Evolutionary conservation across 2,113 vertebrate species (phyloP), one percentile per base, ranked within the genome.

Genomic region (Odocoileus virginianus): DNA sequence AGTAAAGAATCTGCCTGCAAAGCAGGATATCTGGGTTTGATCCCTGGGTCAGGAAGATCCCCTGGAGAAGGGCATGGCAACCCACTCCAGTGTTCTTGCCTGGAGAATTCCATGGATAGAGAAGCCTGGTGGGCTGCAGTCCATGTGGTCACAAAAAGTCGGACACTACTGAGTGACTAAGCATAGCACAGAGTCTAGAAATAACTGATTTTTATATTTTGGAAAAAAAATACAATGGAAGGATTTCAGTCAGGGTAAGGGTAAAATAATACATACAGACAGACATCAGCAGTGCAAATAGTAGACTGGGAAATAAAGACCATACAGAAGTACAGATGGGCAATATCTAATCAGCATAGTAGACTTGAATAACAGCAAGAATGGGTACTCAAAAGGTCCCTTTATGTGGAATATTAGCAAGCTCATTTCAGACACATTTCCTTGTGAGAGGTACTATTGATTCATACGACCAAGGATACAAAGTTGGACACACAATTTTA

Each of bases 111-210:
- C n/a, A 71, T 71, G n/a, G 67, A 40, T 5, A 71, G 67, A 40
- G 10, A 19, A 71, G 19, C 67, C n/a, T 71, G 19, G 19, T 36
- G n/a, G 67, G 5, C n/a, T 71, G 17, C 5, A 40, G 10, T 71
- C 19, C n/a, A 40, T 6, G 10, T 2, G 21, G 33, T 67, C 2
- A 0, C 33, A n/a, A 36, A 71, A 21, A 71, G 67, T 12, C 0
- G 0, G 10, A 40, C n/a, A 74, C 5, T 1, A 23, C 10, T 74
- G 67, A 74, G 67, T 40, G 67, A 40, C n/a, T 40, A 25, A 40
- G n/a, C n/a, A 71, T 5, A 71, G n/a, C n/a, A 74, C 19, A 23
- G 19, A 74, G 36, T 25, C 19, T 43, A 43, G 40, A 76, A 43
- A 76, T 27, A 27, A 43, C 40, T 43, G 36, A 76, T 43, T 27